phyloP scores from a whole-genome alignment of 2,797 vertebrate species.

The Poliocrania exsul region DNA sequence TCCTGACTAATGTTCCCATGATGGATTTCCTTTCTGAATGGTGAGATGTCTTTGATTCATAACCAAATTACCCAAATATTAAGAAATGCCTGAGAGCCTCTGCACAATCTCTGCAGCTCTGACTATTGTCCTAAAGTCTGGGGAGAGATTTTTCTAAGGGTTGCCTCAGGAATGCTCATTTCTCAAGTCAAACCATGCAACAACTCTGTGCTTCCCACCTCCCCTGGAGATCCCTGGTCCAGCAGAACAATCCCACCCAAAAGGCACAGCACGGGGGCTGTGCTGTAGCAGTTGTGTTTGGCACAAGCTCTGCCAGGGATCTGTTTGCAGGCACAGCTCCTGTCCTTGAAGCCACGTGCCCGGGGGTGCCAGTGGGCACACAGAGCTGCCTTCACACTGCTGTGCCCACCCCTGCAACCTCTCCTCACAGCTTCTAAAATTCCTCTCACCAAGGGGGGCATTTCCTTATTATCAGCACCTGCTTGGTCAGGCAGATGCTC shows the following conservation, averaged over 20 bases:
- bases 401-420: neutral
- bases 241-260: neutral
- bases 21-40: neutral
- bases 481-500: neutral
- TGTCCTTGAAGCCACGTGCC: neutral
- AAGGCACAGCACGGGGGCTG: neutral
- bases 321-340: neutral
- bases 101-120: neutral
- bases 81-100: neutral
- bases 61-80: neutral
- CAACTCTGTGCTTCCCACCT: neutral
- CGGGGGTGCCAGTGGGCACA: neutral
- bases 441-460: neutral
- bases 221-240: neutral
- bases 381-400: neutral
- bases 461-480: constrained; percentile 26
- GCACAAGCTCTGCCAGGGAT: neutral
- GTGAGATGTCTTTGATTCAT: neutral
- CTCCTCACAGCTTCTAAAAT: constrained; percentile 43
- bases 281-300: neutral
- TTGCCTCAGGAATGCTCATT: neutral
- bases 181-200: neutral
- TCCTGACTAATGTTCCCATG: neutral
- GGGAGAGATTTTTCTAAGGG: neutral
- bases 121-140: neutral